These are phyloP conservation scores for Triplophysa rosa DNA, from an alignment of 2,113 vertebrate species.

Conservation along the genomic window DNA sequence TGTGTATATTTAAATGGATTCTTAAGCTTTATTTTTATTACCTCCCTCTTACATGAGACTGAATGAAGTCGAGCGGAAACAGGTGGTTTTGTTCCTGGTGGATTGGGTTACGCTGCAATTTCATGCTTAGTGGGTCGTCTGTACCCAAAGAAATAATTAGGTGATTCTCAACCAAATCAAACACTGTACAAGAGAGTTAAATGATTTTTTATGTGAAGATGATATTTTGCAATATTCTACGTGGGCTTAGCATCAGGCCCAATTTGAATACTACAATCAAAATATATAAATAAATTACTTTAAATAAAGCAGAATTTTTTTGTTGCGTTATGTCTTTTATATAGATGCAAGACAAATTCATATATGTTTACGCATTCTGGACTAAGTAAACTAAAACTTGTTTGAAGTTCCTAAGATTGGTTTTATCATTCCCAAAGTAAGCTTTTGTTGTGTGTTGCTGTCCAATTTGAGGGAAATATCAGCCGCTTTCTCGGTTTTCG, in stretches of 20 bases:
- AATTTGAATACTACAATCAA: not conserved
- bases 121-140: constrained; percentile 52
- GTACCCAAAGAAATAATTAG: constrained; percentile 35
- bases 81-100: constrained; percentile 59
- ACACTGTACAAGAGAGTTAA: constrained; percentile 8
- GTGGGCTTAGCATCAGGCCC: not conserved
- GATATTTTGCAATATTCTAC: not conserved
- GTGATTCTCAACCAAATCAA: constrained; percentile 37
- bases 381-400: not conserved
- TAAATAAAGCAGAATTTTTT: not conserved
- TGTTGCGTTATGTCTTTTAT: not conserved
- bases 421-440: not conserved
- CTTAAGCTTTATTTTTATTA: constrained; percentile 55
- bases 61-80: constrained; percentile 55
- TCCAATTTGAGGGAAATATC: too few species aligned
- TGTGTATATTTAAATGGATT: constrained; percentile 43
- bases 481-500: not conserved
- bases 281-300: not conserved
- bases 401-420: not conserved
- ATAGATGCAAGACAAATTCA: too few species aligned
- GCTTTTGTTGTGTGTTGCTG: not conserved
- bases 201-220: not conserved
- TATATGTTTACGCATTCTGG: too few species aligned
- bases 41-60: constrained; percentile 48
- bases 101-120: constrained; percentile 54